A percentile compares a stretch with the other conserved stretches of the same genome.
Conservation (phyloP, 2,888 invertebrate species). For the Chaitophorus viminalis region DNA sequence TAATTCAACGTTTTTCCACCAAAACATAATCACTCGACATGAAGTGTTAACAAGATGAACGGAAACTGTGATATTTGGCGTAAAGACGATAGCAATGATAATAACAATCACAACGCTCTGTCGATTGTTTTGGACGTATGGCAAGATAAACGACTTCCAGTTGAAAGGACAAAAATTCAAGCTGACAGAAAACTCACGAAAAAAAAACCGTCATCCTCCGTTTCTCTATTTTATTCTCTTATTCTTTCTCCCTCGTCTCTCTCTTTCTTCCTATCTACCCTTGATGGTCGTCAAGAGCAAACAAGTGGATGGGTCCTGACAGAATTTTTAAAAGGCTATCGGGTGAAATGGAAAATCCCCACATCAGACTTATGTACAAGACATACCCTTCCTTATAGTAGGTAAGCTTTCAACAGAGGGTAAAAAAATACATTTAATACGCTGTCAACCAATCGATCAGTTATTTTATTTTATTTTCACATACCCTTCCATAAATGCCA, state of each 20-base stretch:
- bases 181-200: conserved; percentile 21
- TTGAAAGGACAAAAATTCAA: conserved; percentile 49
- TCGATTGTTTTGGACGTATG: conserved; percentile 50
- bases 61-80: conserved; percentile 4
- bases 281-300: conserved; percentile 41
- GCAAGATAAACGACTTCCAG: conserved; percentile 57
- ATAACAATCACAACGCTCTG: conserved; percentile 23
- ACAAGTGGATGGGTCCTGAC: conserved; percentile 46
- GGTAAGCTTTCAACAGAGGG: conserved; percentile 10
- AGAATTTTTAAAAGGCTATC: conserved; percentile 57
- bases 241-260: not conserved
- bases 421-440: conserved; percentile 59
- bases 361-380: conserved; percentile 34
- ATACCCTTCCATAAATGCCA: not conserved
- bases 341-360: conserved; percentile 30
- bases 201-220: not conserved
- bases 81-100: conserved; percentile 6
- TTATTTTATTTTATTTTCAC: conserved; percentile 35
- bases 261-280: not conserved
- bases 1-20: not conserved
- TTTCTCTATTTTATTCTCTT: not conserved
- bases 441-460: conserved; percentile 61
- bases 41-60: conserved; percentile 20
- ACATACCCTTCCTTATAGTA: conserved; percentile 38
- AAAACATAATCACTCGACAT: not conserved